A percentile compares a stretch with the other conserved stretches of the same genome.
Evolutionary conservation across 2,113 vertebrate species (phyloP).

Genomic region (Psammodynastes pulverulentus): DNA sequence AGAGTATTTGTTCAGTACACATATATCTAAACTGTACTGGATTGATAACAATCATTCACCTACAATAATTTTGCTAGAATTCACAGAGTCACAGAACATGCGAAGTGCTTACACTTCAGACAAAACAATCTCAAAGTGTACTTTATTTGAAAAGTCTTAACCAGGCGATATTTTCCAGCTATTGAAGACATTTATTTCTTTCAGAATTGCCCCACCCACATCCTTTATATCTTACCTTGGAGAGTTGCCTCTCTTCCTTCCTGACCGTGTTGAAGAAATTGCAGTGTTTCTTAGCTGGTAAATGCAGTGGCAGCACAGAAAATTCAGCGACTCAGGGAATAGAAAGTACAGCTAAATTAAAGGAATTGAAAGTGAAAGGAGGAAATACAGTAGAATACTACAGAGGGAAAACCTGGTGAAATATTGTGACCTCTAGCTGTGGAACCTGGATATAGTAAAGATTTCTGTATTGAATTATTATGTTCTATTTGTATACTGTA

Average conservation of each 20-base stretch:
- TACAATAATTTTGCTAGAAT: not conserved
- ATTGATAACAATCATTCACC: not conserved
- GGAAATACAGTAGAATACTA: not conserved
- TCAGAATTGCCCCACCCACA: not conserved
- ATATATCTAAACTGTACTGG: not conserved
- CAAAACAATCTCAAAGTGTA: not conserved
- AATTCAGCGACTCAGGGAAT: not conserved
- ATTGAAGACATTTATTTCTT: not conserved
- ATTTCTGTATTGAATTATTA: not conserved
- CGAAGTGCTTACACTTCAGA: not conserved
- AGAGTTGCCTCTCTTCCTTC: not conserved
- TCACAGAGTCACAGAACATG: not conserved
- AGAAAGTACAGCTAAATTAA: not conserved
- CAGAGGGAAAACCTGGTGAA: not conserved
- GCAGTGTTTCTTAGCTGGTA: not conserved
- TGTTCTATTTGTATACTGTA: not conserved
- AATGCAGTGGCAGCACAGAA: not conserved
- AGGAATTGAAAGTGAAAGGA: slow-evolving; percentile 5
- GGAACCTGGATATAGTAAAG: not conserved
- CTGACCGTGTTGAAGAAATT: not conserved
- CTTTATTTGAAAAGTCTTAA: not conserved
- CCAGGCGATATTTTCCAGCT: not conserved
- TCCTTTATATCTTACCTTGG: not conserved
- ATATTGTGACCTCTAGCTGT: not conserved
- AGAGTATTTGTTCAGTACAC: not conserved